Percentiles rank a stretch among this genome's conserved stretches.
Evolutionary conservation across 2,113 vertebrate species (phyloP).

Genomic region (Bostrychus sinensis): DNA sequence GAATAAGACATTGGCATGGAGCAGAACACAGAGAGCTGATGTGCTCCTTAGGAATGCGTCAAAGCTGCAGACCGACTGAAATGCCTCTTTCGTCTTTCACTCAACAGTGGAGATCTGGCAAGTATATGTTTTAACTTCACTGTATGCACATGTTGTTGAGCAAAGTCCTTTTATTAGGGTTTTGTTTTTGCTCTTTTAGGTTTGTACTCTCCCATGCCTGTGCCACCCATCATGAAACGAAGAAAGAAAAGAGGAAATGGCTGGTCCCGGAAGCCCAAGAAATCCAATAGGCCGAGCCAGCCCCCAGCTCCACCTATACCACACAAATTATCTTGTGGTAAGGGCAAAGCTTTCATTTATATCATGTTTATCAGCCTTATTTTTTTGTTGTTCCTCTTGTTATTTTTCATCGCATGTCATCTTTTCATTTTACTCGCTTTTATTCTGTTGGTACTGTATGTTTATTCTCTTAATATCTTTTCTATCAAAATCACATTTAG

Average conservation of each 20-base stretch:
- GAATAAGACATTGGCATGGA: conserved; percentile 66
- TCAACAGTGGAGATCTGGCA: conserved; percentile 82
- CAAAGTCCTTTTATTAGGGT: too few relatives aligned
- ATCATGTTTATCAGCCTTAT: background rate
- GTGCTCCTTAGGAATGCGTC: conserved; percentile 35
- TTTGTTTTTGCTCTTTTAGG: conserved; percentile 65
- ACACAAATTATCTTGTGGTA: conserved; percentile 87
- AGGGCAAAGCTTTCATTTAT: conserved; percentile 51
- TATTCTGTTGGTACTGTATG: background rate
- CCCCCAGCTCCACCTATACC: conserved; percentile 28
- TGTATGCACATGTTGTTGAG: too few relatives aligned
- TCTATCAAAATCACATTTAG: conserved; percentile 5
- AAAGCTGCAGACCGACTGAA: conserved; percentile 70
- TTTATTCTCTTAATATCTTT: conserved; percentile 11
- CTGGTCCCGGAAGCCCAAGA: conserved; percentile 68
- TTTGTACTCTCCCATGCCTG: conserved; percentile 72
- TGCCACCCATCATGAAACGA: conserved; percentile 62
- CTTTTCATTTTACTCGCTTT: conserved; percentile 9
- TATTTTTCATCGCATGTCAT: background rate
- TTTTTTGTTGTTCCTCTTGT: conserved; percentile 2
- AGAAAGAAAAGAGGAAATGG: conserved; percentile 74
- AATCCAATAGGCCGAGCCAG: conserved; percentile 29
- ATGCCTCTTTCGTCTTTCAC: conserved; percentile 58
- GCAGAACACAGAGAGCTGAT: conserved; percentile 56
- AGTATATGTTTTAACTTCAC: conserved; percentile 13